Evolutionary conservation across 2,888 invertebrate species (phyloP).

Genomic region (Agrotis puta): DNA sequence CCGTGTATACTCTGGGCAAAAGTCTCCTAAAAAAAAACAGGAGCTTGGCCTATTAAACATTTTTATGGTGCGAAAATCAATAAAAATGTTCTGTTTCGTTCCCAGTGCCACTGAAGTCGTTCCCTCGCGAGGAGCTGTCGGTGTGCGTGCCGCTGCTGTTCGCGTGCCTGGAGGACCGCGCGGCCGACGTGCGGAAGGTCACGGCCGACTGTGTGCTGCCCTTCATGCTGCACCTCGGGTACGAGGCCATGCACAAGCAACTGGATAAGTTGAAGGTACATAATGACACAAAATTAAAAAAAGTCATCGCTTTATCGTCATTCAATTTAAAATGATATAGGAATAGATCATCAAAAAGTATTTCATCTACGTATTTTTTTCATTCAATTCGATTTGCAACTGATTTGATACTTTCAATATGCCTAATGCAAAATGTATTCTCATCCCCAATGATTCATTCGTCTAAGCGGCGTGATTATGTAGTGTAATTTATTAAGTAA

Average conservation of each 20-base stretch:
- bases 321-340: too few species aligned
- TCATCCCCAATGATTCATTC: too few species aligned
- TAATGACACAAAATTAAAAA: too few species aligned
- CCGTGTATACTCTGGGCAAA: too few species aligned
- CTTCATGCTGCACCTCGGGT: slow-evolving; percentile 98
- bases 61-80: not conserved
- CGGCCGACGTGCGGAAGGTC: slow-evolving; percentile 97
- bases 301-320: too few species aligned
- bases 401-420: too few species aligned
- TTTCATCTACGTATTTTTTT: too few species aligned
- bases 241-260: slow-evolving; percentile 94
- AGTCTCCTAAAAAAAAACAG: too few species aligned
- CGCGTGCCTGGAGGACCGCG: slow-evolving; percentile 97
- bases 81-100: not conserved
- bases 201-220: slow-evolving; percentile 97
- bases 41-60: too few species aligned
- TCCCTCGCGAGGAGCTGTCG: slow-evolving; percentile 95
- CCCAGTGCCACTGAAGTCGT: slow-evolving; percentile 92
- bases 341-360: too few species aligned
- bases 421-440: too few species aligned
- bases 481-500: not conserved
- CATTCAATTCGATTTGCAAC: too few species aligned
- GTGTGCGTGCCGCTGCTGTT: slow-evolving; percentile 95
- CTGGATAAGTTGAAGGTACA: slow-evolving; percentile 94
- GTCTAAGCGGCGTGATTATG: not conserved